Conservation (phyloP, 2,888 invertebrate genomes). For the Alitta virens region DNA sequence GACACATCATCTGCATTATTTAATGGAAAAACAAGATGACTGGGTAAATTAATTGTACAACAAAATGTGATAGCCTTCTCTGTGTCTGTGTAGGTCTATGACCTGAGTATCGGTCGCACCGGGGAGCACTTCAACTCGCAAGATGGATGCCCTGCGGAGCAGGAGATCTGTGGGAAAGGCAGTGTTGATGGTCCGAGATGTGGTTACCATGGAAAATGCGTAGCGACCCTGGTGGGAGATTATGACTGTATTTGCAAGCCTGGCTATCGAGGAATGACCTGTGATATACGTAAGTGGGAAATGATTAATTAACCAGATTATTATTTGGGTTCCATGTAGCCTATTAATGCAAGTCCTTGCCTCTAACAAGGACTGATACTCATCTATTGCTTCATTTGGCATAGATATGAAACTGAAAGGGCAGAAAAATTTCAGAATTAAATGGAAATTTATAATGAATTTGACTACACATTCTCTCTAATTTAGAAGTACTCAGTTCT, state of each 20-base stretch:
- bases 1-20: too few relatives aligned
- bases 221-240: conserved; percentile 67
- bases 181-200: conserved; percentile 35
- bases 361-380: too few relatives aligned
- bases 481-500: too few relatives aligned
- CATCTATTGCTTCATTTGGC: too few relatives aligned
- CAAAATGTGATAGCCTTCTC: too few relatives aligned
- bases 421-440: too few relatives aligned
- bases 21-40: too few relatives aligned
- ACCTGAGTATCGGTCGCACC: conserved; percentile 78
- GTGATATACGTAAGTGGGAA: conserved; percentile 50
- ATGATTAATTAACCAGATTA: neutral
- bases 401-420: too few relatives aligned
- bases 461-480: too few relatives aligned
- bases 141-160: conserved; percentile 85
- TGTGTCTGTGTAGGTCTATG: conserved; percentile 71
- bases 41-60: too few relatives aligned
- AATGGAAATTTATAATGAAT: too few relatives aligned
- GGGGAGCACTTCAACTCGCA: conserved; percentile 65
- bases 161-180: conserved; percentile 75
- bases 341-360: neutral
- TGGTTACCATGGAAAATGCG: conserved; percentile 72
- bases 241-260: conserved; percentile 89
- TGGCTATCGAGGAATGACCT: conserved; percentile 79
- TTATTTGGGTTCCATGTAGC: neutral